A percentile compares a stretch with the other conserved stretches of the same genome.
Conservation (phyloP, 1,140 invertebrate genomes). For the Musca domestica region DNA sequence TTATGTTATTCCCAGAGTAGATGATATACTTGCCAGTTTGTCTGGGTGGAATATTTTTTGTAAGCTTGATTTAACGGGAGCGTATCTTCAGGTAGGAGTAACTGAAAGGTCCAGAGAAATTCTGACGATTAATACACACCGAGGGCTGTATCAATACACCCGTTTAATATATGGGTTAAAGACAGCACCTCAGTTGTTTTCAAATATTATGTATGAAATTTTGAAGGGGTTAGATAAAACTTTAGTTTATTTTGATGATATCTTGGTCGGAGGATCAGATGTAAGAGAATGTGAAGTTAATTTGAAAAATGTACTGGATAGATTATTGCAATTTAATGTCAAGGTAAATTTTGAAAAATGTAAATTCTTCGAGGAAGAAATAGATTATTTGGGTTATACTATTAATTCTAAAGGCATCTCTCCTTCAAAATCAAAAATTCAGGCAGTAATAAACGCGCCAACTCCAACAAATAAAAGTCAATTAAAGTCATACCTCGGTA, state of each 20-base stretch:
- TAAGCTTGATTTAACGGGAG: too few species aligned
- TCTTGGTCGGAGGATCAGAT: conserved; percentile 17
- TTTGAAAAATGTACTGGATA: conserved; percentile 3
- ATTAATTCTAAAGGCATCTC: neutral
- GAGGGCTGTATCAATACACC: too few species aligned
- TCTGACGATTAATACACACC: too few species aligned
- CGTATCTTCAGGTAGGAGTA: too few species aligned
- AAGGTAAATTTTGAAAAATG: conserved; percentile 46
- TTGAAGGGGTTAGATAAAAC: conserved; percentile 17
- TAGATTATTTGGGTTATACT: conserved; percentile 17
- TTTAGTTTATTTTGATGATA: conserved; percentile 15
- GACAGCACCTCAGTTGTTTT: too few species aligned
- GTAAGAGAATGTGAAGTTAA: conserved; percentile 11
- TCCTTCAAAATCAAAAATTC: neutral
- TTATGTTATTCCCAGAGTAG: too few species aligned
- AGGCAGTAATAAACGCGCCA: conserved; percentile 8
- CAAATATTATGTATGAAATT: too few species aligned
- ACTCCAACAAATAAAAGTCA: conserved; percentile 14
- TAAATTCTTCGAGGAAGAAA: conserved; percentile 13
- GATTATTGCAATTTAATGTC: conserved; percentile 12
- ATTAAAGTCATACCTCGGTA: conserved; percentile 14
- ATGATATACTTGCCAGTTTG: too few species aligned
- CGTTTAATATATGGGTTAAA: too few species aligned
- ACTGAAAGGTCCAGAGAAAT: too few species aligned
- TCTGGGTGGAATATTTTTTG: too few species aligned